Percentiles rank a stretch among this genome's conserved stretches.
Evolutionary conservation across 2,888 invertebrate species (phyloP).

Genomic region (Dryobotodes eremita): DNA sequence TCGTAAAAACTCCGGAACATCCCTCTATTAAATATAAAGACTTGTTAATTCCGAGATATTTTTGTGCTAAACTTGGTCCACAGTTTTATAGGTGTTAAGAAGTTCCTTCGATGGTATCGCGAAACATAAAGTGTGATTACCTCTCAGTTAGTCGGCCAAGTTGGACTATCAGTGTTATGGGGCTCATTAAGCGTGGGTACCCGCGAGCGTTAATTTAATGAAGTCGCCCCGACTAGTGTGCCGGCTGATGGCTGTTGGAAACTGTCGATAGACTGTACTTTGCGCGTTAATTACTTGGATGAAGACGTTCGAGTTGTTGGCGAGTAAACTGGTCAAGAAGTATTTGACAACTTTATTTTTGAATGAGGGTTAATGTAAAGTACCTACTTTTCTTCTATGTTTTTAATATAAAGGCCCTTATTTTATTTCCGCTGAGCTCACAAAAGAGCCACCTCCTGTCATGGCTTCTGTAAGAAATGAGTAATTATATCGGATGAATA

Average conservation of each 20-base stretch:
- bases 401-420: slow-evolving; percentile 3
- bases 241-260: slow-evolving; percentile 51
- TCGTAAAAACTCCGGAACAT: slow-evolving; percentile 62
- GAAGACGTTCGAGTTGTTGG: slow-evolving; percentile 24
- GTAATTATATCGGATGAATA: slow-evolving; percentile 50
- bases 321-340: slow-evolving; percentile 27
- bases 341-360: slow-evolving; percentile 20
- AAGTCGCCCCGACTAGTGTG: slow-evolving; percentile 58
- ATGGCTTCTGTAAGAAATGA: slow-evolving; percentile 52
- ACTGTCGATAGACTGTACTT: slow-evolving; percentile 59
- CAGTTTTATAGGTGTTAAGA: slow-evolving; percentile 60
- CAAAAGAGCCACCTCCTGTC: slow-evolving; percentile 40
- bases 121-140: slow-evolving; percentile 60
- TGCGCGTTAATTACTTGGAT: slow-evolving; percentile 44
- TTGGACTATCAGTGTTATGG: slow-evolving; percentile 62
- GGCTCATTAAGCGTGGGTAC: slow-evolving; percentile 57
- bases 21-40: slow-evolving; percentile 63
- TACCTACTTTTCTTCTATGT: not conserved
- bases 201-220: slow-evolving; percentile 64
- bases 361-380: not conserved
- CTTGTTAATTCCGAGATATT: slow-evolving; percentile 64
- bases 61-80: slow-evolving; percentile 54
- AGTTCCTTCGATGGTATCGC: slow-evolving; percentile 62
- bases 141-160: slow-evolving; percentile 57
- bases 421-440: slow-evolving; percentile 25